These are phyloP conservation scores for Hemicentrotus pulcherrimus DNA, from an alignment of 35 echinoderm and acorn worm genomes.

Conservation along the genomic window DNA sequence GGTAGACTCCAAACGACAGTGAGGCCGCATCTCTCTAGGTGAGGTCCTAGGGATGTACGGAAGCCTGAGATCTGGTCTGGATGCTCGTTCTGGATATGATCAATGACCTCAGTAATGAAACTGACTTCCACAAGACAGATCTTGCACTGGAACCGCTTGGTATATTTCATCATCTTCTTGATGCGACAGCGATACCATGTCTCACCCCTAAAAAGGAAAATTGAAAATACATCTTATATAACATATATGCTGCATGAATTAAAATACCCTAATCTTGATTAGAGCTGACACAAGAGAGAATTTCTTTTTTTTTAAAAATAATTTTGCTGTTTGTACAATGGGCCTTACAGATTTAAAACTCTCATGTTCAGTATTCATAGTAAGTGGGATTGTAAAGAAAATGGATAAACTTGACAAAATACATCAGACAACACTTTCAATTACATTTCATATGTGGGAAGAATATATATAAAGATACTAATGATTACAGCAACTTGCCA, in stretches of 20 bases:
- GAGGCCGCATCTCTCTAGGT: constrained; percentile 32
- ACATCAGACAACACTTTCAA: too few relatives aligned
- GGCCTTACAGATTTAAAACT: too few relatives aligned
- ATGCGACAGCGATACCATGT: constrained; percentile 45
- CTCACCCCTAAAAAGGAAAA: constrained; percentile 25
- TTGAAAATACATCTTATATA: background rate
- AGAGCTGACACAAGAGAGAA: too few relatives aligned
- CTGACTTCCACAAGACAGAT: constrained; percentile 11
- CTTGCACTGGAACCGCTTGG: constrained; percentile 38
- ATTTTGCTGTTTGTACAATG: too few relatives aligned
- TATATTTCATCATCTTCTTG: constrained; percentile 50
- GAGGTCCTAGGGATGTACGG: constrained; percentile 23
- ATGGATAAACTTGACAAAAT: too few relatives aligned
- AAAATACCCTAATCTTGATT: too few relatives aligned
- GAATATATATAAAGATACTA: too few relatives aligned
- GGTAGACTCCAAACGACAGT: constrained; percentile 38
- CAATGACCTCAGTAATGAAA: constrained; percentile 36
- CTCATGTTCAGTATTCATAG: too few relatives aligned
- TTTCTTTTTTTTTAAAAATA: too few relatives aligned
- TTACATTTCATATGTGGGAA: too few relatives aligned
- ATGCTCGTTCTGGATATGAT: constrained; percentile 53
- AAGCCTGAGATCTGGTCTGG: constrained; percentile 30
- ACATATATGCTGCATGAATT: background rate
- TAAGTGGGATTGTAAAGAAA: too few relatives aligned
- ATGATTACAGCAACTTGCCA: too few relatives aligned